Evolutionary conservation across 2,113 vertebrate species (phyloP).

Genomic region (Microcebus lehilahytsara): DNA sequence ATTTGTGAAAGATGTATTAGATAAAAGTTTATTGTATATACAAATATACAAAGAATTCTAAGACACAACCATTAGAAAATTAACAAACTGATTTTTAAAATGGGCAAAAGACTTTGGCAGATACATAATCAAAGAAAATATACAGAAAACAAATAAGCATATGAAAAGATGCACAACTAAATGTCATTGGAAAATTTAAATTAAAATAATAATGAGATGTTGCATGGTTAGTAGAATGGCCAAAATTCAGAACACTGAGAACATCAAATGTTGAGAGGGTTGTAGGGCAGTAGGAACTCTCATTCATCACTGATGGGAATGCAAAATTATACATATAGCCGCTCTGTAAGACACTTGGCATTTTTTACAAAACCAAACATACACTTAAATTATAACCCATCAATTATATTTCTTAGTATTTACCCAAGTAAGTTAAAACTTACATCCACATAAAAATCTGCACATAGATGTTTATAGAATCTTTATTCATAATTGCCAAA

Average conservation of each 20-base stretch:
- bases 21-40: neutral
- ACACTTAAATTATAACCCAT: neutral
- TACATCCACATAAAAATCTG: neutral
- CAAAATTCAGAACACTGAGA: neutral
- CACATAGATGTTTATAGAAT: neutral
- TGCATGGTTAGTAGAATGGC: neutral
- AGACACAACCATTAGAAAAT: conserved; percentile 4
- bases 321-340: neutral
- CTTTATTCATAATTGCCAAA: neutral
- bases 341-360: neutral
- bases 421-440: neutral
- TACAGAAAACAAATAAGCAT: neutral
- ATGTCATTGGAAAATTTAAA: neutral
- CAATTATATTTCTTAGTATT: neutral
- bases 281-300: neutral
- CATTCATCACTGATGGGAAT: neutral
- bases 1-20: neutral
- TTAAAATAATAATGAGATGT: neutral
- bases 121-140: neutral
- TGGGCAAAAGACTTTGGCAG: neutral
- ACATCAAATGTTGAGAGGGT: neutral
- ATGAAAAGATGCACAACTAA: neutral
- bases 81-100: conserved; percentile 6
- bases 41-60: neutral
- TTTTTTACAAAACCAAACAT: neutral